Evolutionary conservation across 1,140 invertebrate genomes (phyloP).

Genomic region (Potamilus streckersoni): DNA sequence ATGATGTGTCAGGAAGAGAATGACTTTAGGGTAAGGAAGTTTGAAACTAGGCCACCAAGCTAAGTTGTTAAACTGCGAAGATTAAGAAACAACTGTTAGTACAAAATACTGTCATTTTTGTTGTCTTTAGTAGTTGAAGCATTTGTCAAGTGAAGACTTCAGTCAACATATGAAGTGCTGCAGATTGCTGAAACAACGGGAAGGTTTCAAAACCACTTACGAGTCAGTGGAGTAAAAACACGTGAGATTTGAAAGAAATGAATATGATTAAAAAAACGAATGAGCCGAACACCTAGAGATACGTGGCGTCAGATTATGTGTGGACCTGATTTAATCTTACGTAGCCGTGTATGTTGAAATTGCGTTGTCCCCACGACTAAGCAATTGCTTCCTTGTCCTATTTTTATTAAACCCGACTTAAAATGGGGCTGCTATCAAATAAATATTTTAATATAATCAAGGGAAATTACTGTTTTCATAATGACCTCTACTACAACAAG

Average conservation of each 20-base stretch:
- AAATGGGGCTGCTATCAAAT: no score
- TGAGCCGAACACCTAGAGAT: not conserved
- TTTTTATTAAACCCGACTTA: conserved; percentile 40
- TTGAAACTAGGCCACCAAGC: conserved; percentile 6
- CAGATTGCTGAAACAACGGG: no score
- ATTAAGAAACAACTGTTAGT: not conserved
- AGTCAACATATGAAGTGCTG: not conserved
- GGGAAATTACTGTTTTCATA: no score
- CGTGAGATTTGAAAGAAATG: not conserved
- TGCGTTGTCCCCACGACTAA: conserved; percentile 41
- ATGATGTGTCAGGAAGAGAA: conserved; percentile 5
- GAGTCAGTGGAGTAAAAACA: no score
- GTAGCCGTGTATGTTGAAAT: not conserved
- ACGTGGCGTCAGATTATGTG: not conserved
- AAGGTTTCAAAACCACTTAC: no score
- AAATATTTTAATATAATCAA: no score
- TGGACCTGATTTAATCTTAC: not conserved
- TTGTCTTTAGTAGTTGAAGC: conserved; percentile 15
- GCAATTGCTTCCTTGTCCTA: conserved; percentile 25
- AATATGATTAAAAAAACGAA: not conserved
- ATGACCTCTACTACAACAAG: no score
- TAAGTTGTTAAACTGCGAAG: no score
- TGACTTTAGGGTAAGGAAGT: not conserved
- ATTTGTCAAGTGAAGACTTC: conserved; percentile 11
- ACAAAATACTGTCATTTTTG: not conserved